Conservation (phyloP, 1,140 invertebrate species). For the Nephila pilipes region DNA sequence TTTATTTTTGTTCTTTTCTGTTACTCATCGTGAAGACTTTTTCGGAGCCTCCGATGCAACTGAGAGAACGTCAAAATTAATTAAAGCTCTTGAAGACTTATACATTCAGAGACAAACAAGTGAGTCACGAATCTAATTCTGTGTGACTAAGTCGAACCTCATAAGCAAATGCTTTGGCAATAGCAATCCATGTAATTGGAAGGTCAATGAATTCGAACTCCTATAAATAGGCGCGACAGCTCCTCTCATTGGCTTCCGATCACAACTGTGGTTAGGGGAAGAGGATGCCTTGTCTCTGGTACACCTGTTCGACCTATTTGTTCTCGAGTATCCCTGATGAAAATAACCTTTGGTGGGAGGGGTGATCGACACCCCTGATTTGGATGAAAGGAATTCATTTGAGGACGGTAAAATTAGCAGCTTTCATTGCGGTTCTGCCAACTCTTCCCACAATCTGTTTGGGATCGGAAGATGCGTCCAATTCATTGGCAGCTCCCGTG, state of each 20-base stretch:
- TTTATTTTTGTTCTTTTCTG: too few species aligned
- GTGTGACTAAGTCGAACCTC: too few species aligned
- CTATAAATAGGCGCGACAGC: neutral
- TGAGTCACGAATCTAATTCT: too few species aligned
- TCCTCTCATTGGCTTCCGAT: neutral
- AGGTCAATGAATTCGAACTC: neutral
- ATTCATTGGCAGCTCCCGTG: slow-evolving; percentile 1
- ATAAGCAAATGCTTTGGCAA: neutral
- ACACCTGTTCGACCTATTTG: slow-evolving; percentile 55
- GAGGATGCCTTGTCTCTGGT: neutral
- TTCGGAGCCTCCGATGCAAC: too few species aligned
- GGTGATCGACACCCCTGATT: slow-evolving; percentile 57
- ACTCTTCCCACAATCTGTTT: slow-evolving; percentile 55
- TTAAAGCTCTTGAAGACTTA: too few species aligned
- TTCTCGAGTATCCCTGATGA: neutral
- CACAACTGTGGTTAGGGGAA: neutral
- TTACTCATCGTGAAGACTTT: too few species aligned
- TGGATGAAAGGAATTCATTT: slow-evolving; percentile 56
- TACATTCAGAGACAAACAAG: too few species aligned
- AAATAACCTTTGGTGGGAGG: slow-evolving; percentile 15
- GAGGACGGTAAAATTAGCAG: slow-evolving; percentile 68
- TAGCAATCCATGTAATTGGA: neutral
- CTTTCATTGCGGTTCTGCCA: slow-evolving; percentile 55
- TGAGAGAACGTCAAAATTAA: too few species aligned
- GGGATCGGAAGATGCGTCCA: slow-evolving; percentile 24